These are phyloP conservation scores for Drosophila ustulata DNA, from an alignment of 2,888 invertebrate species.

Conservation along the genomic window DNA sequence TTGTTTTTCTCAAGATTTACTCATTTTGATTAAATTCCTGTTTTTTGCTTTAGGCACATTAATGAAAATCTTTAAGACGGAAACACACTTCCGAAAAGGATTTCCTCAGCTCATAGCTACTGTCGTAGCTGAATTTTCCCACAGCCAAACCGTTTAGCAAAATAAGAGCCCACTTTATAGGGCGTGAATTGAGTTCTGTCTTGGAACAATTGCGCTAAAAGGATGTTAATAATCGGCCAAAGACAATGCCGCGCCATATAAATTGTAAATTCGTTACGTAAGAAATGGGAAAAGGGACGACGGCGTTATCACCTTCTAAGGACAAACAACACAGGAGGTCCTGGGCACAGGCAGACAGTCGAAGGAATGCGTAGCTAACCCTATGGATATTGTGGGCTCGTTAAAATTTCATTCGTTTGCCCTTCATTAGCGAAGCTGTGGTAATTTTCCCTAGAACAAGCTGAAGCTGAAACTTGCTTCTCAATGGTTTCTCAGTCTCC, in stretches of 20 bases:
- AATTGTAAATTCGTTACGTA: slow-evolving; percentile 56
- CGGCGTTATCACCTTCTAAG: slow-evolving; percentile 76
- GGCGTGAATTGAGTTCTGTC: slow-evolving; percentile 35
- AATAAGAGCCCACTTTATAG: neutral
- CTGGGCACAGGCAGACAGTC: slow-evolving; percentile 16
- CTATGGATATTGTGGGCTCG: slow-evolving; percentile 59
- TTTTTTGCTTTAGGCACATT: too few species aligned
- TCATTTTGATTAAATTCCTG: too few species aligned
- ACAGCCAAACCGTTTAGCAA: neutral
- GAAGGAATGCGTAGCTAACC: slow-evolving; percentile 22
- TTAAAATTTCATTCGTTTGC: slow-evolving; percentile 78
- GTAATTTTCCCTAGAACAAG: slow-evolving; percentile 68
- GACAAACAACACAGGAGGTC: slow-evolving; percentile 80
- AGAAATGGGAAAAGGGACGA: slow-evolving; percentile 34
- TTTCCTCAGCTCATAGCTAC: slow-evolving; percentile 10
- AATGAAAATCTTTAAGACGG: neutral
- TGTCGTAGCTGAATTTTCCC: slow-evolving; percentile 10
- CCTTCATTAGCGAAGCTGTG: slow-evolving; percentile 74
- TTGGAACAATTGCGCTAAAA: slow-evolving; percentile 47
- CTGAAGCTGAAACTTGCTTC: slow-evolving; percentile 20
- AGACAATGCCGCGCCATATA: slow-evolving; percentile 25
- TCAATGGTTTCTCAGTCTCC: slow-evolving; percentile 35
- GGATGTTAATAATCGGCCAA: slow-evolving; percentile 59
- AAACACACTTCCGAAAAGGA: slow-evolving; percentile 14
- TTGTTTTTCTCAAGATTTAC: neutral